A percentile compares a stretch with the other conserved stretches of the same genome.
phyloP scores from a whole-genome alignment of 30 jellyfish, hydroid and myxozoan genomes.

The Aurelia aurita region DNA sequence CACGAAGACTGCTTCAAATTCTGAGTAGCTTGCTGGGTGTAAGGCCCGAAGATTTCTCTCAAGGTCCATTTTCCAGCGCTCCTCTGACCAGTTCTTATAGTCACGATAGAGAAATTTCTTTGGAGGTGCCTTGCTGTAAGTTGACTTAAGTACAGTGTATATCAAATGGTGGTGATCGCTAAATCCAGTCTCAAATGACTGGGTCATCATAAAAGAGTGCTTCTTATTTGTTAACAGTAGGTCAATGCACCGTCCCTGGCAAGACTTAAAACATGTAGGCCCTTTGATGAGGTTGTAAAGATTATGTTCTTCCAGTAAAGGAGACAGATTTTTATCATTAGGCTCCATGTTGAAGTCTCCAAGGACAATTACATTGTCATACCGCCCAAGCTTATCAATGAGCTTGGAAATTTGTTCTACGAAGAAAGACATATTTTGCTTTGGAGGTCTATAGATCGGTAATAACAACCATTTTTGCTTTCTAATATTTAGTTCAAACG shows the following conservation, averaged over 20 bases:
- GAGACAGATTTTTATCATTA: background rate
- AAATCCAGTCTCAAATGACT: conserved; percentile 58
- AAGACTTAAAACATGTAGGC: too few relatives aligned
- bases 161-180: conserved; percentile 63
- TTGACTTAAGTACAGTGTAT: conserved; percentile 21
- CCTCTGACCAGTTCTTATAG: conserved; percentile 12
- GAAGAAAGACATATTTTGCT: conserved; percentile 7
- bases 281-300: too few relatives aligned
- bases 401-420: conserved; percentile 21
- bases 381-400: background rate
- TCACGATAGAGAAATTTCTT: background rate
- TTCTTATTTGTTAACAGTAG: too few relatives aligned
- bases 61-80: background rate
- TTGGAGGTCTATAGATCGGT: too few relatives aligned
- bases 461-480: conserved; percentile 16
- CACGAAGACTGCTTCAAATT: background rate
- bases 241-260: too few relatives aligned
- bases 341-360: conserved; percentile 39
- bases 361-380: conserved; percentile 29
- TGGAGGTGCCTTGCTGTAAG: conserved; percentile 4
- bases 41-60: background rate
- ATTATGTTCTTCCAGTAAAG: too few relatives aligned
- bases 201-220: conserved; percentile 15
- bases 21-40: background rate
- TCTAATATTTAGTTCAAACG: background rate